phyloP scores from a whole-genome alignment of 2,113 vertebrate genomes.

The Illadopsis cleaveri region DNA sequence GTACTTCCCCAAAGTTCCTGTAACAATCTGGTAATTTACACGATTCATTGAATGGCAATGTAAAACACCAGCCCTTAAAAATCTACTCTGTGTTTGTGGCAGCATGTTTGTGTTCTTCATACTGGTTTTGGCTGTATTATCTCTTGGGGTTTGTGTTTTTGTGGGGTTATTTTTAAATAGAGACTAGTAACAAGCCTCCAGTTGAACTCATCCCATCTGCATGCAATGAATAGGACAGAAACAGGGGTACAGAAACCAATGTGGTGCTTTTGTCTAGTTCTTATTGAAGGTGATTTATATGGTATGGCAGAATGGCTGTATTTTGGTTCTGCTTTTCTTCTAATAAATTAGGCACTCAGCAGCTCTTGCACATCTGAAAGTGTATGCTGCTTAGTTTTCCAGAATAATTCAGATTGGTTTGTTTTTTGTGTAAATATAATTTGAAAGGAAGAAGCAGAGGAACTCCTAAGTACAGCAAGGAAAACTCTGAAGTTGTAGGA shows the following conservation, averaged over 20 bases:
- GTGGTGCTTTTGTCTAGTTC: neutral
- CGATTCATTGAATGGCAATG: neutral
- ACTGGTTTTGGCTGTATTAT: neutral
- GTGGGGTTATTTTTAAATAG: neutral
- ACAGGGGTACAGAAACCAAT: rapidly evolving
- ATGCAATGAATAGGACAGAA: neutral
- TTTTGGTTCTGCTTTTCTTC: neutral
- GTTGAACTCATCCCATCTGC: neutral
- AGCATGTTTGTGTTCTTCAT: rapidly evolving
- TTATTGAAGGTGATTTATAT: neutral
- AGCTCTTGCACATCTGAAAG: neutral
- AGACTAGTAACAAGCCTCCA: neutral
- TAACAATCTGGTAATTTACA: rapidly evolving
- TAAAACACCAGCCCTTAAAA: neutral
- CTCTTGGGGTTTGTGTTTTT: neutral
- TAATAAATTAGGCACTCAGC: neutral
- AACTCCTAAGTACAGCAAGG: neutral
- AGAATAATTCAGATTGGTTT: neutral
- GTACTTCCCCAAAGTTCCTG: neutral
- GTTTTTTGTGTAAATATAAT: neutral
- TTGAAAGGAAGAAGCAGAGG: neutral
- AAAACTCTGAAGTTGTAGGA: neutral
- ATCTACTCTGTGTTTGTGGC: rapidly evolving
- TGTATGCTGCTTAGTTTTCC: neutral
- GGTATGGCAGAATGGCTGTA: neutral